These are phyloP conservation scores for Brachionus angularis DNA, from an alignment of 1,140 invertebrate species.

Conservation along the genomic window DNA sequence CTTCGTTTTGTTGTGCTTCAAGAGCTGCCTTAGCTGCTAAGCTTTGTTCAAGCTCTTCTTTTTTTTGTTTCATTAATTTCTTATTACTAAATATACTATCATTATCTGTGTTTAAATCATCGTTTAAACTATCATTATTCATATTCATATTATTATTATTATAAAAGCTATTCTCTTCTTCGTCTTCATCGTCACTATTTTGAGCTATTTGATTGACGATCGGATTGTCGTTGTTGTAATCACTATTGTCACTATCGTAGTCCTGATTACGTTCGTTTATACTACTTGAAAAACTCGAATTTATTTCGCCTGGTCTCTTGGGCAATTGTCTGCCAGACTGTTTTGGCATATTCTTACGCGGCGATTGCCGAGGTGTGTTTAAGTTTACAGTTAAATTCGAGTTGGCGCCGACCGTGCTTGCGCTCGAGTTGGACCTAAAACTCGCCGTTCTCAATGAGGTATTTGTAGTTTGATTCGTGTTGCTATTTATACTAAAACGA, in stretches of 20 bases:
- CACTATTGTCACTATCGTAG: constrained; percentile 14
- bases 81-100: background rate
- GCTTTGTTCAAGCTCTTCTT: background rate
- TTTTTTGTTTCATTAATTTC: constrained; percentile 1
- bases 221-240: constrained; percentile 6
- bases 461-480: background rate
- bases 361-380: background rate
- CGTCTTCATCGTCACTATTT: constrained; percentile 25
- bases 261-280: background rate
- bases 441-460: background rate
- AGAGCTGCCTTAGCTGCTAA: background rate
- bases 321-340: background rate
- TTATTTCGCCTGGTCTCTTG: background rate
- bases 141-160: too few species aligned
- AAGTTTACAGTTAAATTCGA: background rate
- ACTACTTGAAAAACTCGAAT: constrained; percentile 20
- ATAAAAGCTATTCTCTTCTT: background rate
- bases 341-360: background rate
- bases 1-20: constrained; percentile 9
- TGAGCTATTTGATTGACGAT: background rate
- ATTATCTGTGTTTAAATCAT: constrained; percentile 10
- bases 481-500: too few species aligned
- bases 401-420: constrained; percentile 8
- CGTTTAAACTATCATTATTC: background rate
- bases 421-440: constrained; percentile 16